Base-by-base conservation (phyloP, 2,888 invertebrate species). In the Luffia ferchaultella region DNA sequence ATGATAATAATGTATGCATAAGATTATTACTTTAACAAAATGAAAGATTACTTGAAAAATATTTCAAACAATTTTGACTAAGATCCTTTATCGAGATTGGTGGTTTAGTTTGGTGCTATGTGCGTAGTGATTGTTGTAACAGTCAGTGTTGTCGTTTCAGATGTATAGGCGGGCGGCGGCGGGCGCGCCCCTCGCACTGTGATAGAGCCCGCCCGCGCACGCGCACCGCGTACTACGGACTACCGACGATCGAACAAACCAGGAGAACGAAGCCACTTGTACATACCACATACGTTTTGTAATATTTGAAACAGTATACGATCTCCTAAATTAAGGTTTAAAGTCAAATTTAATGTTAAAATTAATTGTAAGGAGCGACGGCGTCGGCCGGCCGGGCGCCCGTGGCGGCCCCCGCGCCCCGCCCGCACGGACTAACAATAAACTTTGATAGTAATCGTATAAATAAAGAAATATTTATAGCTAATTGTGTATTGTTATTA, bases 401-500 rank as follows among this genome's bases (percentile, higher is more conserved):
- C 53, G 58, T 65, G 80, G 76, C 78, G 77, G 16, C 20, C 41
- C 69, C 70, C 78, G 68, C 67, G n/a, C n/a, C n/a, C n/a, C n/a
- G n/a, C n/a, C n/a, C 57, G 57, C 62, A 73, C 70, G 66, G 30
- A 20, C 19, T 19, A n/a, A 78, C 77, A 76, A 79, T 76, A 76
- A n/a, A 73, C 65, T 80, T 83, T 79, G 72, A 82, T 80, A 80
- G 80, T 79, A 78, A 79, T 76, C 80, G 67, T 83, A 83, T 82
- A 82, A 50, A 50, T 50, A 50, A 50, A 50, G 45, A 50, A 77
- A 82, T 83, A 83, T 83, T 83, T 83, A 83, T 83, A 83, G 83
- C 82, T 82, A 83, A 83, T 79, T 82, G 83, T 83, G 82, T 83
- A 83, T 82, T 83, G 83, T 83, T 83, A 83, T 78, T 76, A 79